Conservation (phyloP, 2,888 invertebrate genomes). For the Smittia sp. region DNA sequence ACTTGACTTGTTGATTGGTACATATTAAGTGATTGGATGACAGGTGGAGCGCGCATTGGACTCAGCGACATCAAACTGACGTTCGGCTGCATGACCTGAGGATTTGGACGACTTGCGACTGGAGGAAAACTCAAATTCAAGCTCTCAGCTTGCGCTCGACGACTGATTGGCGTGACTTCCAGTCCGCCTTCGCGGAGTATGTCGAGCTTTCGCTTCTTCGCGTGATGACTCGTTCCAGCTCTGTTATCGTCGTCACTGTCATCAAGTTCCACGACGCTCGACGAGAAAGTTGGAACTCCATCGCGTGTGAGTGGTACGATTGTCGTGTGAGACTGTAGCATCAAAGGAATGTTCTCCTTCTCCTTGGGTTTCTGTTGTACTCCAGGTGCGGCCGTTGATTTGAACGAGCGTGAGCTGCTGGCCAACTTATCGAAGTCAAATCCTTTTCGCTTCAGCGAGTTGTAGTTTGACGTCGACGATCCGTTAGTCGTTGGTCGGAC, state of each 20-base stretch:
- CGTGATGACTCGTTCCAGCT: conserved; percentile 49
- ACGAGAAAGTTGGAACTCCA: conserved; percentile 32
- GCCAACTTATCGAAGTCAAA: neutral
- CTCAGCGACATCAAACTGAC: conserved; percentile 1
- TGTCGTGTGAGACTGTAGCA: conserved; percentile 42
- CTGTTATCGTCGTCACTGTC: conserved; percentile 46
- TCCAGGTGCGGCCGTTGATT: neutral
- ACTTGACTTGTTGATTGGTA: conserved; percentile 43
- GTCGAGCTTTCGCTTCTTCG: conserved; percentile 70
- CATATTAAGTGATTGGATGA: conserved; percentile 43
- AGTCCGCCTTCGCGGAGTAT: conserved; percentile 72
- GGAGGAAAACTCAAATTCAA: neutral
- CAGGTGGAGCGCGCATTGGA: neutral
- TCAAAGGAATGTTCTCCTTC: conserved; percentile 44
- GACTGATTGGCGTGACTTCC: conserved; percentile 66
- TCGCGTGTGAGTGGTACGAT: conserved; percentile 43
- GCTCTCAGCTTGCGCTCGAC: conserved; percentile 34
- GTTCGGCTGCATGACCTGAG: neutral
- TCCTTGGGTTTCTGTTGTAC: conserved; percentile 40
- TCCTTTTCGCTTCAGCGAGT: neutral
- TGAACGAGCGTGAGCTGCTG: neutral
- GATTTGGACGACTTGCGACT: neutral
- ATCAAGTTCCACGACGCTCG: conserved; percentile 44
- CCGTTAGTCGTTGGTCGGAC: conserved; percentile 37
- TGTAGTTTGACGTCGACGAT: neutral